phyloP scores from a whole-genome alignment of 2,113 vertebrate species.

The Corythaeola cristata region DNA sequence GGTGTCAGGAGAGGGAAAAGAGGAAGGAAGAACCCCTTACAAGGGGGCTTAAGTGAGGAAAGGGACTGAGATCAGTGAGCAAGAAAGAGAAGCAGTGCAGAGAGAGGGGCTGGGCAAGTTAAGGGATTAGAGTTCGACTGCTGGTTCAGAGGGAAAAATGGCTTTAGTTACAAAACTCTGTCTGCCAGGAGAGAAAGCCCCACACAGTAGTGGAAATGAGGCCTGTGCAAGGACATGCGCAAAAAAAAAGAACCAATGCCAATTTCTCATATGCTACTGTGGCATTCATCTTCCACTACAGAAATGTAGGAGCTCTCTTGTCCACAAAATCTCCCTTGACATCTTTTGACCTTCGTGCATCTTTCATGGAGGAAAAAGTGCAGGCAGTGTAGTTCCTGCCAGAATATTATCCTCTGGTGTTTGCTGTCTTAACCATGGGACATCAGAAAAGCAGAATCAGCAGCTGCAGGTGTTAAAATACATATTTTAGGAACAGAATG shows the following conservation, averaged over 20 bases:
- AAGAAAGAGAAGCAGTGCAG: not conserved
- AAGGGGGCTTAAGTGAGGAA: not conserved
- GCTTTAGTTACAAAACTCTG: not conserved
- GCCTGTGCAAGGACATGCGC: not conserved
- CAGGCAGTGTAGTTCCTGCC: not conserved
- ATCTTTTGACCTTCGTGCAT: not conserved
- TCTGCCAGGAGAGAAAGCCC: not conserved
- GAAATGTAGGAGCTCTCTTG: not conserved
- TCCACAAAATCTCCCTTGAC: not conserved
- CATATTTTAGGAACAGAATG: not conserved
- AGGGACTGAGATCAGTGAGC: not conserved
- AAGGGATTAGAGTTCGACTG: not conserved
- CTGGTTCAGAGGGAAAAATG: not conserved
- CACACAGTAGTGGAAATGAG: not conserved
- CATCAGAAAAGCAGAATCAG: conserved; percentile 16
- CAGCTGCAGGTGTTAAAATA: not conserved
- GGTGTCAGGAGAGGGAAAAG: not conserved
- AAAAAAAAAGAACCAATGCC: not conserved
- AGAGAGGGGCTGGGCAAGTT: not conserved
- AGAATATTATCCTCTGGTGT: conserved; percentile 1
- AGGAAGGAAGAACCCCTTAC: not conserved
- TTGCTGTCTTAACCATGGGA: not conserved
- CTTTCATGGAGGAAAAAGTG: not conserved
- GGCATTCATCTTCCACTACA: not conserved
- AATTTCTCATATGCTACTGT: not conserved